Base-by-base conservation (phyloP, 2,797 vertebrate genomes). In the Xyrichtys novacula region DNA sequence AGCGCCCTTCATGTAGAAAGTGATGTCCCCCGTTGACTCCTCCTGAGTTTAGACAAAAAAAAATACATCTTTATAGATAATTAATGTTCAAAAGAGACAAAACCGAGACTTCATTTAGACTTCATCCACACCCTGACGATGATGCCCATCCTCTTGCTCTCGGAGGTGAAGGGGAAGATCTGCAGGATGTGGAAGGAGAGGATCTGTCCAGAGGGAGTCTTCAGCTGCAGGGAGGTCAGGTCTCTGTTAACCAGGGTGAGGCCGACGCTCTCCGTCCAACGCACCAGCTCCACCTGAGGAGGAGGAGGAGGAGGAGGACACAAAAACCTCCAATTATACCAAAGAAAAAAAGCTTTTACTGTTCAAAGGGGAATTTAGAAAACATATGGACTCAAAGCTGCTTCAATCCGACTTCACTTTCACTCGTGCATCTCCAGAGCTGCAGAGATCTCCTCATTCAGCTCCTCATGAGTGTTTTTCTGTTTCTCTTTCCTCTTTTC, bases 71-170 rank as follows among this genome's bases (percentile, higher is more conserved):
- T 12, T 1, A 34, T 34, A 14, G 2, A 34, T 12, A 34, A 9
- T 34, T 12, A 34, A 2, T 34, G 11, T 34, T 12, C 9, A 32
- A 7, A 26, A 23, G 16, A 20, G 9, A 54, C 7, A 32, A 6
- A 16, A 22, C 42, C 44, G 19, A 4, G 7, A 28, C 29, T 11
- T 14, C 11, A 46, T 15, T 25, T 5, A 7, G 3, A 15, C 12
- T 3, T 19, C 9, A 28, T n/a, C n/a, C 80, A 4, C 90, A 98
- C 97, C 94, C 94, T 93, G 62, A 98, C 93, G 23, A 99, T 98
- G 93, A 98, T 95, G 63, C 98, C 98, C 98, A 99, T 99, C 72
- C 97, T 94, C 78, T 99, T 99, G 95, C 96, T 97, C 92, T 99
- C 98, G 0, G 97, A 99, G 26, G 98, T 99, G 91, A 99, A 99